Percentiles rank a stretch among this genome's conserved stretches.
phyloP scores from a whole-genome alignment of 1,140 invertebrate genomes.

The Aricia agestis region DNA sequence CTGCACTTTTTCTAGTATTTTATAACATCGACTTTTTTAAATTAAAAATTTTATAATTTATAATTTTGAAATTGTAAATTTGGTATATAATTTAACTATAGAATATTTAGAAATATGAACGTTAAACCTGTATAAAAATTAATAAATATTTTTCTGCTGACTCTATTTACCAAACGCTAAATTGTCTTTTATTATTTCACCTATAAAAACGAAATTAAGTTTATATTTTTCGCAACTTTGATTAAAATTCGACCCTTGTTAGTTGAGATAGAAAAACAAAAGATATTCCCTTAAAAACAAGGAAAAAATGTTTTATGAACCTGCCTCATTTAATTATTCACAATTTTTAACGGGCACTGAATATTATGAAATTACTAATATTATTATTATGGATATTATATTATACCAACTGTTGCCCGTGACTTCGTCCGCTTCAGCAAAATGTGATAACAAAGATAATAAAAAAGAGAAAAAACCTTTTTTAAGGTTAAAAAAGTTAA shows the following conservation, averaged over 20 bases:
- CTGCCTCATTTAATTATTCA: neutral
- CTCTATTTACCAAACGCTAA: neutral
- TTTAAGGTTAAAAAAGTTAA: no score
- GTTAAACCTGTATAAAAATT: neutral
- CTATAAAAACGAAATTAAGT: slow-evolving; percentile 8
- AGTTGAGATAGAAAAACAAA: neutral
- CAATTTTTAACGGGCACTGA: no score
- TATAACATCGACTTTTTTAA: no score
- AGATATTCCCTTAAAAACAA: neutral
- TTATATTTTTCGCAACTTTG: slow-evolving; percentile 3
- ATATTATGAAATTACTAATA: no score
- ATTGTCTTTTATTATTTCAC: neutral
- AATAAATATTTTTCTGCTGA: neutral
- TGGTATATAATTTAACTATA: neutral
- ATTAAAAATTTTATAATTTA: no score
- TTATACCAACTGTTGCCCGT: no score
- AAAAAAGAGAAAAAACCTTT: no score
- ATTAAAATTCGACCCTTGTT: neutral
- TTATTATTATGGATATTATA: no score
- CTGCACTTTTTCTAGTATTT: no score
- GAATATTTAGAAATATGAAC: neutral
- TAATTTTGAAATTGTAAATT: no score
- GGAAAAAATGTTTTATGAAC: neutral
- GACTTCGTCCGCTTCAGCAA: no score
- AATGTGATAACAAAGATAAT: no score